Evolutionary conservation across 2,888 invertebrate species (phyloP).

Genomic region (Bellardia pandia): DNA sequence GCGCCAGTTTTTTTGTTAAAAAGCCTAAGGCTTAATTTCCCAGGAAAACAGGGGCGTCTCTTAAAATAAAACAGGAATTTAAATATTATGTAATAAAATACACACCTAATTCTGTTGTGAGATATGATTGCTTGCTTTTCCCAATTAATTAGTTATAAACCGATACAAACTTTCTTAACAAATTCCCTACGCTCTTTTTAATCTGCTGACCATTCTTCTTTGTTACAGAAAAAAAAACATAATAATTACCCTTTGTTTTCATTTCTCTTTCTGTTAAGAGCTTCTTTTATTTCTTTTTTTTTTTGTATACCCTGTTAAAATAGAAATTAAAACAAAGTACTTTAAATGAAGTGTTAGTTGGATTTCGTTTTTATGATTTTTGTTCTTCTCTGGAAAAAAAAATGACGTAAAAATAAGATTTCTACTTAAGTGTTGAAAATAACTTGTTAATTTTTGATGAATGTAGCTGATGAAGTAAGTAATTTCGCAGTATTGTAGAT

Average conservation of each 20-base stretch:
- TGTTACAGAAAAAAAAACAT: conserved; percentile 11
- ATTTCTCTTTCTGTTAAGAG: background rate
- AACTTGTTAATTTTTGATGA: conserved; percentile 35
- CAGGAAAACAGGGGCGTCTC: background rate
- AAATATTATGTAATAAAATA: background rate
- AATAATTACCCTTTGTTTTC: conserved; percentile 46
- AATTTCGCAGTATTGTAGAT: background rate
- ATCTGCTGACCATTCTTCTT: conserved; percentile 34
- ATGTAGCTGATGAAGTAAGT: conserved; percentile 14
- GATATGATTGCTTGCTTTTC: background rate
- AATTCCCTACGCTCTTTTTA: background rate
- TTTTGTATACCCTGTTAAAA: background rate
- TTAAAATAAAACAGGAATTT: background rate
- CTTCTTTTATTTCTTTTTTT: background rate
- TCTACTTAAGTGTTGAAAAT: conserved; percentile 42
- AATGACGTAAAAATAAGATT: conserved; percentile 17
- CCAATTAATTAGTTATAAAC: background rate
- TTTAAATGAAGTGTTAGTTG: conserved; percentile 50
- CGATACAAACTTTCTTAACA: background rate
- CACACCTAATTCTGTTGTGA: too few species aligned
- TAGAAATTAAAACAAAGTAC: conserved; percentile 40
- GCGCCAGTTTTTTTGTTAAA: background rate
- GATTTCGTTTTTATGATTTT: conserved; percentile 18
- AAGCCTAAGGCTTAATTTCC: background rate
- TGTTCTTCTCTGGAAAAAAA: background rate